A percentile compares a stretch with the other conserved stretches of the same genome.
Evolutionary conservation across 2,888 invertebrate genomes (phyloP).

Genomic region (Hirtodrosophila cameraria): DNA sequence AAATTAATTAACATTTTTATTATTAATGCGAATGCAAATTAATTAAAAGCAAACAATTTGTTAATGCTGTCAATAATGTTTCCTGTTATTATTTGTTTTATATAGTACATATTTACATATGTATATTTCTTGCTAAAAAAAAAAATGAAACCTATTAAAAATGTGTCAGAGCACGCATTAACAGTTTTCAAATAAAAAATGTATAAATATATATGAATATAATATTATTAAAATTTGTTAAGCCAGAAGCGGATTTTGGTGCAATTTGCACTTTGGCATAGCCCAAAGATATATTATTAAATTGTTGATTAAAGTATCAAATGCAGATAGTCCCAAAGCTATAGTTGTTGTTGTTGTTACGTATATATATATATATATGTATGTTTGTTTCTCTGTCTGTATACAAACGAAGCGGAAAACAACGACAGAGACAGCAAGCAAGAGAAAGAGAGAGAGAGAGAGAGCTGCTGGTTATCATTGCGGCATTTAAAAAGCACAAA

Average conservation of each 20-base stretch:
- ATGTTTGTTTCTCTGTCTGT: neutral
- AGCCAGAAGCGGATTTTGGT: slow-evolving; percentile 24
- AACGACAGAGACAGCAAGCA: too few species aligned
- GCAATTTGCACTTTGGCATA: slow-evolving; percentile 40
- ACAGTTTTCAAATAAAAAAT: slow-evolving; percentile 42
- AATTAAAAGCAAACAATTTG: slow-evolving; percentile 53
- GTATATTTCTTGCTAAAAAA: slow-evolving; percentile 27
- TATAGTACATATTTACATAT: neutral
- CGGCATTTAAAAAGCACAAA: slow-evolving; percentile 3
- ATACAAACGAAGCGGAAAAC: too few species aligned
- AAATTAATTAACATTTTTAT: slow-evolving; percentile 39
- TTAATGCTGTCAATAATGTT: slow-evolving; percentile 21
- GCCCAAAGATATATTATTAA: slow-evolving; percentile 32
- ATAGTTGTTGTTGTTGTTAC: neutral
- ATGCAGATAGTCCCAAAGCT: slow-evolving; percentile 19
- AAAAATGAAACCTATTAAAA: slow-evolving; percentile 34
- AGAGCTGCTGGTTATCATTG: neutral
- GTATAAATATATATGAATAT: slow-evolving; percentile 7
- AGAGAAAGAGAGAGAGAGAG: too few species aligned
- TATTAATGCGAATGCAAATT: slow-evolving; percentile 51
- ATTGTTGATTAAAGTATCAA: slow-evolving; percentile 54
- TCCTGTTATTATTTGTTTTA: neutral
- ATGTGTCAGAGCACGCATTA: slow-evolving; percentile 43
- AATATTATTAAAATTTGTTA: neutral
- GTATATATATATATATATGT: neutral